phyloP scores from a whole-genome alignment of 2,113 vertebrate species.

The Mugil cephalus region DNA sequence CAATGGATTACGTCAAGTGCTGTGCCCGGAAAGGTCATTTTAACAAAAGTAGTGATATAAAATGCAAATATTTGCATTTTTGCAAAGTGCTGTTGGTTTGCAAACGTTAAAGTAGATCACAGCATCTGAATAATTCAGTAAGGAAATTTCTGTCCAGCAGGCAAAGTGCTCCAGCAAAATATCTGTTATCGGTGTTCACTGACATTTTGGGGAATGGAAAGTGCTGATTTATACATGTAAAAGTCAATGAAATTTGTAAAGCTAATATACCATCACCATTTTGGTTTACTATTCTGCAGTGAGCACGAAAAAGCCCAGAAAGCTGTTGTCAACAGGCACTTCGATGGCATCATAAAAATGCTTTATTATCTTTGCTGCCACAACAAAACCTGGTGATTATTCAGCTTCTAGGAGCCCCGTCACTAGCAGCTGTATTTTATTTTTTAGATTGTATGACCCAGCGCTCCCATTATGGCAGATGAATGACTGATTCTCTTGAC shows the following conservation, averaged over 20 bases:
- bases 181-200: slow-evolving; percentile 23
- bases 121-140: slow-evolving; percentile 33
- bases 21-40: slow-evolving; percentile 15
- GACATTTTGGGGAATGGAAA: slow-evolving; percentile 35
- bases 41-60: slow-evolving; percentile 7
- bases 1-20: slow-evolving; percentile 4
- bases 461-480: slow-evolving; percentile 66
- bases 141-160: slow-evolving; percentile 22
- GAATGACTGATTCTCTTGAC: slow-evolving; percentile 57
- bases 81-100: slow-evolving; percentile 32
- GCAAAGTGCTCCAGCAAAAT: slow-evolving; percentile 5
- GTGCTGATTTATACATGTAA: slow-evolving; percentile 43
- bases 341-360: slow-evolving; percentile 61
- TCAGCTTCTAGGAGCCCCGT: slow-evolving; percentile 66
- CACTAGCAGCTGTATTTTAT: slow-evolving; percentile 61
- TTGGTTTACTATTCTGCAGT: slow-evolving; percentile 47
- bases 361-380: slow-evolving; percentile 69
- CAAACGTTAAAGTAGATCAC: slow-evolving; percentile 19
- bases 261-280: slow-evolving; percentile 35
- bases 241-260: slow-evolving; percentile 57
- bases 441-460: slow-evolving; percentile 61
- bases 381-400: slow-evolving; percentile 72
- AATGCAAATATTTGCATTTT: slow-evolving; percentile 39
- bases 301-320: slow-evolving; percentile 43
- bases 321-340: slow-evolving; percentile 54